phyloP scores from a whole-genome alignment of 1,140 invertebrate genomes.

The Zaprionus kolodkinae region DNA sequence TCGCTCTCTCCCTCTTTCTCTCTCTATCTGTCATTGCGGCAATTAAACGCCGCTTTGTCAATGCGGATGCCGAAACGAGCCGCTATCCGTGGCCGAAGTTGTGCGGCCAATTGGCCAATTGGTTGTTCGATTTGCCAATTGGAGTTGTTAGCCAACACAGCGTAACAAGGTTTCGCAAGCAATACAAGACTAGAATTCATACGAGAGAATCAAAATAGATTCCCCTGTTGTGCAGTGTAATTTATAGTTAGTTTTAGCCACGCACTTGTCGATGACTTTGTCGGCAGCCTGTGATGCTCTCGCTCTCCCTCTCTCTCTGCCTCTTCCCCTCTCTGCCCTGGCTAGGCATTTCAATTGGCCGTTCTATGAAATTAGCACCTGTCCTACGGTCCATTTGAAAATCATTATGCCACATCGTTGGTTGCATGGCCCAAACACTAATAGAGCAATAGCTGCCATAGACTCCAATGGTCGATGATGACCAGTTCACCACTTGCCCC shows the following conservation, averaged over 20 bases:
- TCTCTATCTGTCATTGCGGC: constrained; percentile 36
- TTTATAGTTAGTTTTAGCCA: constrained; percentile 72
- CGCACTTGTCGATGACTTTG: constrained; percentile 61
- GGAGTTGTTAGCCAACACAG: constrained; percentile 32
- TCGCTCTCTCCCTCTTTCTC: background rate
- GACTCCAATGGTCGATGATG: constrained; percentile 43
- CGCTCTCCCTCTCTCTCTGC: background rate
- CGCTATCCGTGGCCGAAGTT: constrained; percentile 50
- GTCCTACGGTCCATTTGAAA: constrained; percentile 78
- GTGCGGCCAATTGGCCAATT: constrained; percentile 72
- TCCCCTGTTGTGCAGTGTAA: constrained; percentile 56
- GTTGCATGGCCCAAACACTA: constrained; percentile 66
- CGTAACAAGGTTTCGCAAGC: constrained; percentile 5
- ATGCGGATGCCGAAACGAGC: constrained; percentile 71
- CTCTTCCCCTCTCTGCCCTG: constrained; percentile 22
- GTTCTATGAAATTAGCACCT: constrained; percentile 83
- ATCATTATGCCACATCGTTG: constrained; percentile 75
- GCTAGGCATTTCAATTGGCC: constrained; percentile 77
- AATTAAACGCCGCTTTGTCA: constrained; percentile 75
- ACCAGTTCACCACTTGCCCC: background rate
- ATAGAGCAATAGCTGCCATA: constrained; percentile 77
- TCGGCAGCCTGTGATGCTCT: constrained; percentile 64
- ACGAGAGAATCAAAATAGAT: background rate
- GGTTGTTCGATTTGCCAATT: constrained; percentile 52
- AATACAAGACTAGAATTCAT: background rate